Percentiles rank a stretch among this genome's conserved stretches.
These are phyloP conservation scores for Darevskia mixta DNA, from an alignment of 2,797 vertebrate species.

Conservation along the genomic window DNA sequence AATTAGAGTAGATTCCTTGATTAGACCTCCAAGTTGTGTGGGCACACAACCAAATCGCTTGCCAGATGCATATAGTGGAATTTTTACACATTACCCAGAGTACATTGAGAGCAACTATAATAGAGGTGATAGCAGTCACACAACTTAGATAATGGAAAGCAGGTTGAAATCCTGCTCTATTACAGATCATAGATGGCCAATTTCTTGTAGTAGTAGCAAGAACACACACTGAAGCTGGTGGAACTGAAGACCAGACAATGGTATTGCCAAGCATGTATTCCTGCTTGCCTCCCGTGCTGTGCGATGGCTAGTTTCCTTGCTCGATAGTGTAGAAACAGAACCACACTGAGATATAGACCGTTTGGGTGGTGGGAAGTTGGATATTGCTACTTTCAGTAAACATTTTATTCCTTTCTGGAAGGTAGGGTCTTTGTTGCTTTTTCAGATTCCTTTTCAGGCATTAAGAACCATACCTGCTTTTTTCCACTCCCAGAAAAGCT, in stretches of 20 bases:
- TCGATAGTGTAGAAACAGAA: not conserved
- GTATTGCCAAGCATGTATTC: not conserved
- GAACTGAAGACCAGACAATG: not conserved
- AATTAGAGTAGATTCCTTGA: no score
- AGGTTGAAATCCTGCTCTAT: no score
- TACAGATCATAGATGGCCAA: not conserved
- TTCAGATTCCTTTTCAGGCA: not conserved
- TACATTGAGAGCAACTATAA: not conserved
- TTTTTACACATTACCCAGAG: not conserved
- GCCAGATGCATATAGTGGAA: no score
- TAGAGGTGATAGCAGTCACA: not conserved
- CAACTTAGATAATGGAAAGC: not conserved
- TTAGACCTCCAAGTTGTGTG: no score
- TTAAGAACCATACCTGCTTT: conserved; percentile 23
- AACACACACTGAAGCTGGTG: not conserved
- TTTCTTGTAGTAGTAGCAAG: not conserved
- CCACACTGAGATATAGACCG: no score
- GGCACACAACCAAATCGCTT: no score
- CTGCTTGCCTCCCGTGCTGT: not conserved
- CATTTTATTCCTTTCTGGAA: not conserved
- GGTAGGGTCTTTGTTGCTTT: not conserved
- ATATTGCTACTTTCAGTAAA: not conserved
- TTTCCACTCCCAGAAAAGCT: not conserved
- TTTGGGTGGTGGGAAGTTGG: not conserved
- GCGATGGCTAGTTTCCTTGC: not conserved